These are phyloP conservation scores for Piscicola geometra DNA, from an alignment of 2,888 invertebrate genomes.

Conservation along the genomic window DNA sequence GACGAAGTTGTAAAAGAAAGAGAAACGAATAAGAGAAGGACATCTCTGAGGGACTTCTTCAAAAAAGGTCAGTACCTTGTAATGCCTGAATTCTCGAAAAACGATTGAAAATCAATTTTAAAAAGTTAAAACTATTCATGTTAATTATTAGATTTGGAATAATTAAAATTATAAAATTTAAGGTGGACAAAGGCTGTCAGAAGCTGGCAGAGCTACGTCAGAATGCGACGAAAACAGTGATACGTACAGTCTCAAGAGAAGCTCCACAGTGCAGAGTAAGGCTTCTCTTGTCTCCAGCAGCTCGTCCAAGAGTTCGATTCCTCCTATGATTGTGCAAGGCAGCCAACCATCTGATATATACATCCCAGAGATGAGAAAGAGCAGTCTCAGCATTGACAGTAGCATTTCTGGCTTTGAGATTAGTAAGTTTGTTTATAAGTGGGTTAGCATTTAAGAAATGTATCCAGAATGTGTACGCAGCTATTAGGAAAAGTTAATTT, in stretches of 20 bases:
- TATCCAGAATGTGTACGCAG: no score
- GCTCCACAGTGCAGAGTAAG: conserved; percentile 40
- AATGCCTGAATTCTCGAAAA: no score
- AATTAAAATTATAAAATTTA: neutral
- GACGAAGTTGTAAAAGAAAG: neutral
- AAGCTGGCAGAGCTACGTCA: neutral
- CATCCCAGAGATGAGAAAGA: conserved; percentile 25
- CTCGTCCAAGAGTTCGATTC: conserved; percentile 20
- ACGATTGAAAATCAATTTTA: neutral
- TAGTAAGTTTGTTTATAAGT: no score
- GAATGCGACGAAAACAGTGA: conserved; percentile 11
- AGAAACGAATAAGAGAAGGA: neutral
- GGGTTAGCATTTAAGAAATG: no score
- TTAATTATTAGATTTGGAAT: neutral
- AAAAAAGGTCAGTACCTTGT: conserved; percentile 2
- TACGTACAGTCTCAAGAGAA: conserved; percentile 35
- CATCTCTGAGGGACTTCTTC: conserved; percentile 1
- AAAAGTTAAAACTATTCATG: neutral
- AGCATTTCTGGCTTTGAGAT: neutral
- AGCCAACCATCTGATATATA: conserved; percentile 18
- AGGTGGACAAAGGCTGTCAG: neutral
- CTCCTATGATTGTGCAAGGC: conserved; percentile 28
- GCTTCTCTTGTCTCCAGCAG: conserved; percentile 32
- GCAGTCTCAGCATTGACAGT: conserved; percentile 30
- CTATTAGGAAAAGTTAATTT: no score